These are phyloP conservation scores for Chaetogeoica ovagalla DNA, from an alignment of 2,888 invertebrate genomes.

Conservation along the genomic window DNA sequence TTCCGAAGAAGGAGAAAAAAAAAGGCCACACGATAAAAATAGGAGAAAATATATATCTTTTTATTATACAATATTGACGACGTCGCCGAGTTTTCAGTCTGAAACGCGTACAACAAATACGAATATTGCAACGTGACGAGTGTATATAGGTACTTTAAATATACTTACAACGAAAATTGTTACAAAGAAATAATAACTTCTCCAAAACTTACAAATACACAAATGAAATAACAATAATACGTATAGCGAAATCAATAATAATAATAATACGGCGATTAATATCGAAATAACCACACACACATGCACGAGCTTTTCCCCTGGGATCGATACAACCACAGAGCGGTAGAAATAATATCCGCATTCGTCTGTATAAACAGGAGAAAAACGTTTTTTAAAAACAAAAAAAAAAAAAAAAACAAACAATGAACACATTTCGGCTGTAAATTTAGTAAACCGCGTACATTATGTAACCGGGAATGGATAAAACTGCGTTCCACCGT, in stretches of 20 bases:
- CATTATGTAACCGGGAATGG: too few species aligned
- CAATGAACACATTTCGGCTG: neutral
- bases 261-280: neutral
- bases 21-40: conserved; percentile 12
- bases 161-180: neutral
- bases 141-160: too few species aligned
- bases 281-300: neutral
- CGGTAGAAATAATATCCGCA: neutral
- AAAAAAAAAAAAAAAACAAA: neutral
- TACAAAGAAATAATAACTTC: conserved; percentile 29
- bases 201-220: neutral
- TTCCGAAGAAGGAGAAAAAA: neutral
- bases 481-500: too few species aligned
- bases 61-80: conserved; percentile 10
- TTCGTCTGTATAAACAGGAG: neutral
- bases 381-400: neutral
- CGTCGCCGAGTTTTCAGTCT: conserved; percentile 30
- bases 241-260: conserved; percentile 26
- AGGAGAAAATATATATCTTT: conserved; percentile 46
- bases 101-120: neutral
- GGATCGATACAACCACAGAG: too few species aligned
- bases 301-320: neutral
- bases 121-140: too few species aligned
- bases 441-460: neutral
- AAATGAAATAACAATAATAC: neutral